Base-by-base conservation (phyloP, 2,113 vertebrate species). In the Toxotes jaculatrix region DNA sequence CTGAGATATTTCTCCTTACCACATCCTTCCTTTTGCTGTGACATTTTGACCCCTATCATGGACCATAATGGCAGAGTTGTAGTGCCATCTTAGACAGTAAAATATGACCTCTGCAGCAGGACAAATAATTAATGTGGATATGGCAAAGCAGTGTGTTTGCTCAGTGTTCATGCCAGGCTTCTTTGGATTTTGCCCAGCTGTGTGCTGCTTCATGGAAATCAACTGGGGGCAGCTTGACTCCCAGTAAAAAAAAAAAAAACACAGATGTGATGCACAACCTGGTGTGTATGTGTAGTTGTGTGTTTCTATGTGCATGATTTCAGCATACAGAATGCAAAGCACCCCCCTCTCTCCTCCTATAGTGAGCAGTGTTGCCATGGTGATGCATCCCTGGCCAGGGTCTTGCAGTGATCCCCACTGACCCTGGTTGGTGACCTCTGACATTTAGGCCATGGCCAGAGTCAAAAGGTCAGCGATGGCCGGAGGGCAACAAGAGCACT, bases 371-470 rank as follows among this genome's bases (percentile, higher is more conserved):
- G 94, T 95, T 95, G 76, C 93, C 90, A 95, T 95, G 91, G 93
- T 40, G 71, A 95, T 84, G 55, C 87, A 87, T 89, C 93, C 86
- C 81, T 72, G 87, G 74, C 79, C 86, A 89, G 89, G 83, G 86
- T 79, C 79, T 87, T 86, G 85, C 82, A 77, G 88, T 88, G 91
- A 90, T 92, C 92, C 77, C 68, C 79, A 57, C 77, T 93, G 93
- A 94, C 93, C 93, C 89, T 82, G 75, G 76, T 84, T 82, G 71
- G 76, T 92, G 92, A 95, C 93, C 94, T 92, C 61, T 95, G 93
- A 94, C 93, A 91, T 92, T 89, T 91, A 90, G 94, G 92, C 93
- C 93, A 94, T 77, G 89, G 93, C 93, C 93, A 92, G 94, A 85
- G 93, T 88, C 92, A 89, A 89, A 81, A 93, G 93, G 95, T 95